Evolutionary conservation across 2,113 vertebrate species (phyloP).

Genomic region (Rhynchomys soricoides): DNA sequence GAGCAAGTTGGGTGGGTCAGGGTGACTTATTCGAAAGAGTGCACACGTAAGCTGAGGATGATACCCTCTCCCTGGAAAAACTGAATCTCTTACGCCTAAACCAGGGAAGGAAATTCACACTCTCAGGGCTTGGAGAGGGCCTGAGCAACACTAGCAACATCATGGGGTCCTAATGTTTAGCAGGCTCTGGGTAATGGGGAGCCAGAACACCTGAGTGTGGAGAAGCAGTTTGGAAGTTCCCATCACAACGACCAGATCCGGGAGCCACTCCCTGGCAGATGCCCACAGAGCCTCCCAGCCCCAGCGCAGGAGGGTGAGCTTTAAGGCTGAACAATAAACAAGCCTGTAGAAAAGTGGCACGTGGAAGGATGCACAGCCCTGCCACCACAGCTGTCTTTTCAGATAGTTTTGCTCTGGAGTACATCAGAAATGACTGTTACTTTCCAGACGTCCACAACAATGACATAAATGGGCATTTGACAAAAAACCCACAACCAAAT

Average conservation of each 20-base stretch:
- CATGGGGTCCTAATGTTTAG: neutral
- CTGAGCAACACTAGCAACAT: neutral
- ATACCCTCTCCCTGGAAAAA: neutral
- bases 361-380: neutral
- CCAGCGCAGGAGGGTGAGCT: neutral
- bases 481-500: neutral
- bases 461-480: neutral
- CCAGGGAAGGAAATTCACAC: neutral
- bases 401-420: neutral
- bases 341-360: neutral
- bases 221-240: slow-evolving; percentile 53
- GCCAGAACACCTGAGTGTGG: neutral
- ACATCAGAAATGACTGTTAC: neutral
- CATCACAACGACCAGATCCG: fast-evolving
- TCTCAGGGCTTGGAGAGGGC: neutral
- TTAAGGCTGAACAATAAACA: neutral
- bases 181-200: neutral
- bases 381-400: neutral
- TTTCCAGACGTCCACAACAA: neutral
- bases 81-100: neutral
- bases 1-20: neutral
- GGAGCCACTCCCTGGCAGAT: neutral
- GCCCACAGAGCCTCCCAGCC: neutral
- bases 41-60: neutral
- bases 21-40: neutral